phyloP scores from a whole-genome alignment of 2,797 vertebrate species.

The Chrosomus eos region DNA sequence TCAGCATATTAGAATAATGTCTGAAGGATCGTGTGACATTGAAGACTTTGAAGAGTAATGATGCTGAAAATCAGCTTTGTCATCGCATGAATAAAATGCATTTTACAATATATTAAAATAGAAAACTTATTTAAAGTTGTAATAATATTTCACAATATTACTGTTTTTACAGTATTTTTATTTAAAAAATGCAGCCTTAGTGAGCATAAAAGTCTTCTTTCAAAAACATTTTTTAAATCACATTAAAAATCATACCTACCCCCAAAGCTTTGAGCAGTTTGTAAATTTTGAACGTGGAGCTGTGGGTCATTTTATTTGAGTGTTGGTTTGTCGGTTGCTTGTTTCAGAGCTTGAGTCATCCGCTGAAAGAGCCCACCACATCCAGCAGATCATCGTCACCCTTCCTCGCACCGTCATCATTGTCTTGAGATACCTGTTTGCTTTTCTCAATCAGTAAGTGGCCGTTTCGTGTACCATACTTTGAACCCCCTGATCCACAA shows the following conservation, averaged over 20 bases:
- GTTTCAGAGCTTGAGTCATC: slow-evolving; percentile 89
- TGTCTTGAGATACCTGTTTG: slow-evolving; percentile 98
- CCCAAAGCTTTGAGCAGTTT: not conserved
- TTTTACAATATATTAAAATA: not conserved
- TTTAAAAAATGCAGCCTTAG: not conserved
- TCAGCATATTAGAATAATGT: not conserved
- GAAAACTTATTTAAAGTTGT: not conserved
- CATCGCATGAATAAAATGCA: not conserved
- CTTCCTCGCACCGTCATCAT: slow-evolving; percentile 90
- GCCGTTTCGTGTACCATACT: not conserved
- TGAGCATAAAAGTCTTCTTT: not conserved
- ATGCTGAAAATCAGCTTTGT: not conserved
- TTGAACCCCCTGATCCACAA: not conserved
- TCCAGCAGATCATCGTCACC: slow-evolving; percentile 91
- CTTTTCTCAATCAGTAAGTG: slow-evolving; percentile 98
- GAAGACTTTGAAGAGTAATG: not conserved
- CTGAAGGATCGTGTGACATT: not conserved
- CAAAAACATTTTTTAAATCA: not conserved
- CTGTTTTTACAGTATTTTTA: not conserved
- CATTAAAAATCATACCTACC: not conserved
- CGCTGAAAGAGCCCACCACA: slow-evolving; percentile 90
- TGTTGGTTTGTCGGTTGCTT: slow-evolving; percentile 1
- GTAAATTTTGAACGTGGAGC: not conserved
- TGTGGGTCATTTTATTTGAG: not conserved
- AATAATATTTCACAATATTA: not conserved